Evolutionary conservation across 2,113 vertebrate genomes (phyloP).

Genomic region (Mobula hypostoma): DNA sequence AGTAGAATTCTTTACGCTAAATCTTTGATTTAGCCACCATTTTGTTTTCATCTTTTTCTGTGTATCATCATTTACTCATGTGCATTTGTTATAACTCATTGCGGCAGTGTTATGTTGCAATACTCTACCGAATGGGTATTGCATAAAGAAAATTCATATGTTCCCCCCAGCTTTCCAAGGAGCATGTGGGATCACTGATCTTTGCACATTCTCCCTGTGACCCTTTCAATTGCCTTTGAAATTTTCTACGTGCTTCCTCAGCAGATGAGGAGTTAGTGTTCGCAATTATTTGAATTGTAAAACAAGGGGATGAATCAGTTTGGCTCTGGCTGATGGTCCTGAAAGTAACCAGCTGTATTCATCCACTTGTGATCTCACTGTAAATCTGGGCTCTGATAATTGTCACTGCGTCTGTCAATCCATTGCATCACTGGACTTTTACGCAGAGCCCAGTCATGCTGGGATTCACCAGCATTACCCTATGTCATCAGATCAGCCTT

Average conservation of each 20-base stretch:
- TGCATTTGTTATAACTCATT: neutral
- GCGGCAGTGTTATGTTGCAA: neutral
- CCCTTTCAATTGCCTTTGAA: neutral
- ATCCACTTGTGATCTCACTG: too few relatives aligned
- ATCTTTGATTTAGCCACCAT: too few relatives aligned
- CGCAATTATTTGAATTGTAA: too few relatives aligned
- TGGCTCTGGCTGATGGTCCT: too few relatives aligned
- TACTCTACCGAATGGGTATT: neutral
- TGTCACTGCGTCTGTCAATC: too few relatives aligned
- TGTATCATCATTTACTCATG: neutral
- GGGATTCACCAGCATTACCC: too few relatives aligned
- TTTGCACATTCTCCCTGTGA: neutral
- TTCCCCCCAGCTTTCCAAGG: neutral
- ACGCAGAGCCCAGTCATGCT: too few relatives aligned
- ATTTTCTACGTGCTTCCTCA: neutral
- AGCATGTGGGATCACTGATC: neutral
- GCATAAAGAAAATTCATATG: neutral
- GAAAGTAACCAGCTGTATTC: too few relatives aligned
- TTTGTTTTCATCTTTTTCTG: neutral
- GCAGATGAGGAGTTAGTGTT: neutral
- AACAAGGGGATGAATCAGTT: neutral
- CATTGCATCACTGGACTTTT: too few relatives aligned
- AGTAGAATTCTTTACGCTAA: too few relatives aligned
- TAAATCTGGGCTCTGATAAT: too few relatives aligned
- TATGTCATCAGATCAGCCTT: too few relatives aligned